A percentile compares a stretch with the other conserved stretches of the same genome.
Conservation (phyloP, 2,113 vertebrate genomes). For the Dasyurus viverrinus region DNA sequence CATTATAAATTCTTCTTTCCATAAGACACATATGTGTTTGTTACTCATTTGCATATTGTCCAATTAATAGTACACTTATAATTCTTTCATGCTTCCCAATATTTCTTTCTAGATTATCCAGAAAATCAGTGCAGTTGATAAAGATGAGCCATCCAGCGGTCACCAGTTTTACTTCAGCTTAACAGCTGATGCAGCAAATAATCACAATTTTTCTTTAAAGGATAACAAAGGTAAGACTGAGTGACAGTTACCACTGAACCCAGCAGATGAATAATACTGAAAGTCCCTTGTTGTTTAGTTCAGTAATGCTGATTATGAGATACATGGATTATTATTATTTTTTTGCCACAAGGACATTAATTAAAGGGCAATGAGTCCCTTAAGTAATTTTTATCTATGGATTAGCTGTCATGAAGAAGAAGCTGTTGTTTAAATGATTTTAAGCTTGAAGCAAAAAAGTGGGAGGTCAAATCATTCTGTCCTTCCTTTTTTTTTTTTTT, state of each 20-base stretch:
- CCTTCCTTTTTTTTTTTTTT: background rate
- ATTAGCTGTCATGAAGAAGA: slow-evolving; percentile 75
- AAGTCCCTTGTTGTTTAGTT: slow-evolving; percentile 18
- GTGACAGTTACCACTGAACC: accelerated
- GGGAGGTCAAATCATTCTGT: slow-evolving; percentile 24
- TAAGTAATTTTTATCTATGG: slow-evolving; percentile 75
- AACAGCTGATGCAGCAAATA: slow-evolving; percentile 87
- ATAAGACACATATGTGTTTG: background rate
- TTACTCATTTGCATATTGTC: background rate
- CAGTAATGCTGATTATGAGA: slow-evolving; percentile 49
- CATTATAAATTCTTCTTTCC: background rate
- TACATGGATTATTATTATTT: slow-evolving; percentile 37
- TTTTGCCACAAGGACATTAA: slow-evolving; percentile 63
- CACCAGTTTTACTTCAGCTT: slow-evolving; percentile 95
- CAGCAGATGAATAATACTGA: background rate
- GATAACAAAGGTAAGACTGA: slow-evolving; percentile 93
- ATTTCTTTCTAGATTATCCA: slow-evolving; percentile 90
- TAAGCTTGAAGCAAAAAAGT: slow-evolving; percentile 64
- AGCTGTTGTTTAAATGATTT: slow-evolving; percentile 75
- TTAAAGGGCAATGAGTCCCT: slow-evolving; percentile 62
- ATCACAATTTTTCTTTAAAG: slow-evolving; percentile 95
- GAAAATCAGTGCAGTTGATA: slow-evolving; percentile 96
- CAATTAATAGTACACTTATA: background rate
- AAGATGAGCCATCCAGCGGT: slow-evolving; percentile 92
- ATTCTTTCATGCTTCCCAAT: background rate